A percentile compares a stretch with the other conserved stretches of the same genome.
phyloP scores from a whole-genome alignment of 2,888 invertebrate genomes.

The Polymixis flavicincta region DNA sequence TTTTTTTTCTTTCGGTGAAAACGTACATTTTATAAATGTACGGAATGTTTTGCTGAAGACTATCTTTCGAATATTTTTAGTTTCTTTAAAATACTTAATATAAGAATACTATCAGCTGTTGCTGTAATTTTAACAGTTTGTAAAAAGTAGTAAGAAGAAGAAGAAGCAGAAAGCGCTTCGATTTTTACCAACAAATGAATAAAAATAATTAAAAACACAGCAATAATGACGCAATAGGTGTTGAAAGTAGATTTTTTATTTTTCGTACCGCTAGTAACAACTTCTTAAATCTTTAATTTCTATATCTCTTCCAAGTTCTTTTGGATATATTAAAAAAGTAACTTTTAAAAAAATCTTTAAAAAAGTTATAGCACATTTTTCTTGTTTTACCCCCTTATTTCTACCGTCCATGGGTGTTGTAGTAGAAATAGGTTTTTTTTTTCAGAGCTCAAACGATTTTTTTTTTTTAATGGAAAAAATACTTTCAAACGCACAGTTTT shows the following conservation, averaged over 20 bases:
- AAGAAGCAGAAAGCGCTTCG: constrained; percentile 49
- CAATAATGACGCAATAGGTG: constrained; percentile 89
- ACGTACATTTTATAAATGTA: constrained; percentile 61
- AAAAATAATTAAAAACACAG: constrained; percentile 78
- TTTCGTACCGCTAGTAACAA: constrained; percentile 85
- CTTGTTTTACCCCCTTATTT: constrained; percentile 73
- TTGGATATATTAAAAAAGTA: constrained; percentile 39
- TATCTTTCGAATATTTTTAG: neutral
- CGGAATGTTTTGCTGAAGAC: constrained; percentile 44
- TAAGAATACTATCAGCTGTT: constrained; percentile 24
- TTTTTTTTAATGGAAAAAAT: constrained; percentile 41
- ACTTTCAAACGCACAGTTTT: constrained; percentile 64
- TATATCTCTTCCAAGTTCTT: constrained; percentile 53
- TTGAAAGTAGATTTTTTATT: constrained; percentile 76
- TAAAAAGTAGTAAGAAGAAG: constrained; percentile 28
- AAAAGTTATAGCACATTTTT: constrained; percentile 60
- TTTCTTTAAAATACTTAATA: constrained; percentile 10
- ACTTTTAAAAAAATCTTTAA: constrained; percentile 45
- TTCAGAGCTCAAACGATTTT: constrained; percentile 61
- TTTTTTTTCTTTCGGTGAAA: constrained; percentile 28
- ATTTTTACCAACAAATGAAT: constrained; percentile 70
- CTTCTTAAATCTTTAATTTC: constrained; percentile 70
- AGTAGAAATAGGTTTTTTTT: constrained; percentile 75
- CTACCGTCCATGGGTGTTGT: constrained; percentile 89
- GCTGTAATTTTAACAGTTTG: constrained; percentile 47